phyloP scores from a whole-genome alignment of 2,113 vertebrate species.

The Oxygymnocypris stewartii region DNA sequence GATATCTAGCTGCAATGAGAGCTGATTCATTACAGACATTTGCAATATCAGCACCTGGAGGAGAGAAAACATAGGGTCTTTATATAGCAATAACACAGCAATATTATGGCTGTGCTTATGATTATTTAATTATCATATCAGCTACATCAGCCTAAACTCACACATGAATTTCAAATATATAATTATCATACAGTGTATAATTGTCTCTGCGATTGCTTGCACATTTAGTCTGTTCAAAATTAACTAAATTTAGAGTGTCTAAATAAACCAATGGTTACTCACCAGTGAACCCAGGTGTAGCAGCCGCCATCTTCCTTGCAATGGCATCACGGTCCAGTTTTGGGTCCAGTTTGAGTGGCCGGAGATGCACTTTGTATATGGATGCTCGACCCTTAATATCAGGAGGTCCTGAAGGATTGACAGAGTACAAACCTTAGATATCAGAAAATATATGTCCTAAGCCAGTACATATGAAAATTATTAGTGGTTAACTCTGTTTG shows the following conservation, averaged over 20 bases:
- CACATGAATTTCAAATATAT: background rate
- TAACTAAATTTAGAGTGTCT: too few species aligned
- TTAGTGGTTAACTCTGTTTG: too few species aligned
- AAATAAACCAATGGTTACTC: slow-evolving; percentile 30
- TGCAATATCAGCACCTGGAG: slow-evolving; percentile 78
- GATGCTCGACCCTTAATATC: slow-evolving; percentile 81
- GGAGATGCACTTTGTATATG: slow-evolving; percentile 80
- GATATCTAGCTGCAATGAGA: slow-evolving; percentile 75
- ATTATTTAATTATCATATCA: background rate
- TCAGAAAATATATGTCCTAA: background rate
- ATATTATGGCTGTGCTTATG: background rate
- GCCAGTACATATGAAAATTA: background rate
- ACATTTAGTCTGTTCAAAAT: background rate
- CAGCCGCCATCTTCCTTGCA: slow-evolving; percentile 71
- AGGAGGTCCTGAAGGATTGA: slow-evolving; percentile 71
- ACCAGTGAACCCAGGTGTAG: slow-evolving; percentile 82
- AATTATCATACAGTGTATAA: background rate
- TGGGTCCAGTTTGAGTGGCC: slow-evolving; percentile 75
- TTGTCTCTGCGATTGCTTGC: background rate
- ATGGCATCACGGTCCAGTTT: slow-evolving; percentile 66
- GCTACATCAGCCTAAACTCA: background rate
- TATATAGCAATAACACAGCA: background rate
- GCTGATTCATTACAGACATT: slow-evolving; percentile 81
- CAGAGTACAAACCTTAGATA: background rate
- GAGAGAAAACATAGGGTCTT: slow-evolving; percentile 19